phyloP scores from a whole-genome alignment of 92 coral and sea anemone species.

The Pocillopora grandis region DNA sequence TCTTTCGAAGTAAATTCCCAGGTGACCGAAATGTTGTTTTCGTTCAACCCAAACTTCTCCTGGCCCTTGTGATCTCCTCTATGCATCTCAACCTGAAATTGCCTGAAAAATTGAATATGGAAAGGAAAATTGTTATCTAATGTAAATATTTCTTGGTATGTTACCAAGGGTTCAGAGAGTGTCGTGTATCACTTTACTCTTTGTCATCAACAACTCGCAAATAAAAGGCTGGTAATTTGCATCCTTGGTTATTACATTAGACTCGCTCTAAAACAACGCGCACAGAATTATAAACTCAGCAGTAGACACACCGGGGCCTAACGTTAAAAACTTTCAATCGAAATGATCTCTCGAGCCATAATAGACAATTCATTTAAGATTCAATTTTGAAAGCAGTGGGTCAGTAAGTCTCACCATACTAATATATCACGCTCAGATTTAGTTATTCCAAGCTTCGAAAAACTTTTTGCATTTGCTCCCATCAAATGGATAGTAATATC shows the following conservation, averaged over 20 bases:
- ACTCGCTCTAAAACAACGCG: not conserved
- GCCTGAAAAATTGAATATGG: slow-evolving; percentile 4
- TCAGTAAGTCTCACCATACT: too few species aligned
- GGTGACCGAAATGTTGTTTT: slow-evolving; percentile 23
- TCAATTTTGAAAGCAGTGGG: too few species aligned
- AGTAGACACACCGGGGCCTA: not conserved
- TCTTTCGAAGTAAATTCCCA: slow-evolving; percentile 47
- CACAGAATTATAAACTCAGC: not conserved
- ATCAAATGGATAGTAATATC: too few species aligned
- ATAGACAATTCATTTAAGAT: too few species aligned
- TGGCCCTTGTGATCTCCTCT: not conserved
- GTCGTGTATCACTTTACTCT: slow-evolving; percentile 18
- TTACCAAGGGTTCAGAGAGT: slow-evolving; percentile 18
- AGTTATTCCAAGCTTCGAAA: too few species aligned
- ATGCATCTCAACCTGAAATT: slow-evolving; percentile 25
- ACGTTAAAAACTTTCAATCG: not conserved
- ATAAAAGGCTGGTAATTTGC: slow-evolving; percentile 19
- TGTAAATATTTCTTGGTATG: slow-evolving; percentile 17
- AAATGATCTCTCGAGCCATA: not conserved
- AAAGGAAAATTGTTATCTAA: not conserved
- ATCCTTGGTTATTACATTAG: slow-evolving; percentile 33
- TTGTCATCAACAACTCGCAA: slow-evolving; percentile 3
- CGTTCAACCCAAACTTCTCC: not conserved
- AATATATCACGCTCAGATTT: too few species aligned
- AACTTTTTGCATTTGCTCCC: too few species aligned